phyloP scores from a whole-genome alignment of 2,113 vertebrate genomes.

The Arothron firmamentum region DNA sequence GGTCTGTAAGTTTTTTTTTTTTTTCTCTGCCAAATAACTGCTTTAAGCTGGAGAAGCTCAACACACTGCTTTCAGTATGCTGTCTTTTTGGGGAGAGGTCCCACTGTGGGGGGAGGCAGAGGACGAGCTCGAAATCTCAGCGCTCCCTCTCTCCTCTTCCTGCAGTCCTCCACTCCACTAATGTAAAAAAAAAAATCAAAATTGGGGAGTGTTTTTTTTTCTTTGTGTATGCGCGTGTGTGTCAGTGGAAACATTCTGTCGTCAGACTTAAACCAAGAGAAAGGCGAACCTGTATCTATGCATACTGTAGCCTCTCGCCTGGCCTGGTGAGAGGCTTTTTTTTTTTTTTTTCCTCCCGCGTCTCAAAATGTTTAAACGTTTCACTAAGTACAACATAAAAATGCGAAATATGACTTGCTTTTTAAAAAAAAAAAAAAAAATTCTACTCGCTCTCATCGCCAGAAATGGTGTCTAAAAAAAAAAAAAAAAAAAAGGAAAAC shows the following conservation, averaged over 20 bases:
- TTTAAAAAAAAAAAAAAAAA: background rate
- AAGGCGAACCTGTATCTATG: slow-evolving; percentile 95
- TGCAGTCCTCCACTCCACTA: slow-evolving; percentile 52
- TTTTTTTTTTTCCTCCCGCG: slow-evolving; percentile 44
- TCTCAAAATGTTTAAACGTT: slow-evolving; percentile 81
- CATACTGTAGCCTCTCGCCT: slow-evolving; percentile 91
- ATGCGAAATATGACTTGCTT: slow-evolving; percentile 32
- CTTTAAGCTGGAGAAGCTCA: slow-evolving; percentile 93
- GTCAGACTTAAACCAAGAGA: slow-evolving; percentile 68
- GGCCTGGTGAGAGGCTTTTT: slow-evolving; percentile 82
- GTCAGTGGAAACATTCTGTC: slow-evolving; percentile 71
- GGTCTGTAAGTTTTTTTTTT: slow-evolving; percentile 80
- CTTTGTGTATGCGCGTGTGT: slow-evolving; percentile 66
- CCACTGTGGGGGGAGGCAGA: slow-evolving; percentile 78
- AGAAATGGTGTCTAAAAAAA: slow-evolving; percentile 82
- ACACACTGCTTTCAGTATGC: slow-evolving; percentile 88
- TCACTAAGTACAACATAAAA: slow-evolving; percentile 58
- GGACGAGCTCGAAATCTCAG: slow-evolving; percentile 76
- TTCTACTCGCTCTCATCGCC: slow-evolving; percentile 79
- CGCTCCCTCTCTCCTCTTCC: slow-evolving; percentile 70
- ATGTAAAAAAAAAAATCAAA: slow-evolving; percentile 41
- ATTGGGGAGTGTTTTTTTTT: slow-evolving; percentile 40
- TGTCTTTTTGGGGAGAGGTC: slow-evolving; percentile 84
- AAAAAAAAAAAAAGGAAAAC: slow-evolving; percentile 56
- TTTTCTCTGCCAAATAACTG: slow-evolving; percentile 95